Conservation (phyloP, 2,888 invertebrate species). For the Leucoma salicis region DNA sequence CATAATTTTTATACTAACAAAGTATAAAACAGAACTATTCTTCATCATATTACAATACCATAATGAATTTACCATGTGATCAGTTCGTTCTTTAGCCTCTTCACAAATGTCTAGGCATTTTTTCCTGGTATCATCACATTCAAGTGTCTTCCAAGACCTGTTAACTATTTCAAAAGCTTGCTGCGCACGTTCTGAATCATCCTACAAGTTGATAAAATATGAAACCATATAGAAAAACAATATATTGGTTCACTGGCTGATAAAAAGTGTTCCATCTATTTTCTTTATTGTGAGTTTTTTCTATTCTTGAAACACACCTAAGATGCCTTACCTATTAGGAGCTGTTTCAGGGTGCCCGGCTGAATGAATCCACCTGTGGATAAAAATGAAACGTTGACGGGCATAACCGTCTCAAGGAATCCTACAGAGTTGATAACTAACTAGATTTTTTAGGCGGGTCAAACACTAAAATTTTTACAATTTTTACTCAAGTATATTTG, state of each 20-base stretch:
- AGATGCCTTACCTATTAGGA: constrained; percentile 64
- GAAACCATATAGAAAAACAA: background rate
- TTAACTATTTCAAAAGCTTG: constrained; percentile 96
- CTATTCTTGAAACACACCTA: constrained; percentile 27
- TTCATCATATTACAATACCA: background rate
- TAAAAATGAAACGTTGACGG: constrained; percentile 80
- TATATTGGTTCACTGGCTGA: background rate
- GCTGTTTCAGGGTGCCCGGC: constrained; percentile 53
- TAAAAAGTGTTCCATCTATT: constrained; percentile 1
- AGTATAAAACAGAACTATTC: background rate
- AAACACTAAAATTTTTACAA: background rate
- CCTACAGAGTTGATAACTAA: constrained; percentile 16
- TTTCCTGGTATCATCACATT: constrained; percentile 95
- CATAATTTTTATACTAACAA: background rate
- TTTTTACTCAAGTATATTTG: background rate
- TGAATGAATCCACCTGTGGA: constrained; percentile 72
- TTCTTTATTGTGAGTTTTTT: constrained; percentile 2
- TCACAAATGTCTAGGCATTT: constrained; percentile 98
- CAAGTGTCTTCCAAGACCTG: constrained; percentile 96
- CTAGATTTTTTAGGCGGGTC: background rate
- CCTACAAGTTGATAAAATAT: constrained; percentile 77
- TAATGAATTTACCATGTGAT: constrained; percentile 88
- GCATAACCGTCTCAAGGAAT: constrained; percentile 74
- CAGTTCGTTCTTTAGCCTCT: constrained; percentile 97
- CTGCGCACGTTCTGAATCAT: constrained; percentile 97